These are phyloP conservation scores for Coelopa frigida DNA, from an alignment of 1,140 invertebrate species.

Conservation along the genomic window DNA sequence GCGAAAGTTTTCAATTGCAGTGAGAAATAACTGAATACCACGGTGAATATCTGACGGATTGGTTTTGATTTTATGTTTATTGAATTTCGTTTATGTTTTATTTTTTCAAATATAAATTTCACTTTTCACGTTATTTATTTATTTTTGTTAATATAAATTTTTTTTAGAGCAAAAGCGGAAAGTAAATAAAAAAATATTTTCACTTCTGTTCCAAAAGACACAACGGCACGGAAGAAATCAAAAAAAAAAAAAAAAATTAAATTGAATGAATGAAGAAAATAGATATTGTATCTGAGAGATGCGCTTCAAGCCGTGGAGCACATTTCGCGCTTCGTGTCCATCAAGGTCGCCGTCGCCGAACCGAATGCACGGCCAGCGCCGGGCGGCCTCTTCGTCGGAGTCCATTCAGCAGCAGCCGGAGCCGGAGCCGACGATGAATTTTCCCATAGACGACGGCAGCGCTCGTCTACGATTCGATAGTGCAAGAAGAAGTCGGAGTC, in stretches of 20 bases:
- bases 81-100: constrained; percentile 2
- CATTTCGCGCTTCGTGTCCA: constrained; percentile 35
- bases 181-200: constrained; percentile 8
- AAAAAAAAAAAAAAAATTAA: too few species aligned
- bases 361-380: constrained; percentile 28
- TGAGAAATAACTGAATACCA: too few species aligned
- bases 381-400: constrained; percentile 16
- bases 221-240: too few species aligned
- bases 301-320: not conserved
- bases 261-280: too few species aligned
- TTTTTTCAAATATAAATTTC: not conserved
- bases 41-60: too few species aligned
- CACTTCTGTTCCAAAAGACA: constrained; percentile 11
- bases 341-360: constrained; percentile 43
- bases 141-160: not conserved
- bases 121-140: not conserved
- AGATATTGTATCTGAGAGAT: too few species aligned
- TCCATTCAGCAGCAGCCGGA: constrained; percentile 6
- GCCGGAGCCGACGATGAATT: constrained; percentile 8
- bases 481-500: too few species aligned
- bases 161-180: not conserved
- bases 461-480: too few species aligned
- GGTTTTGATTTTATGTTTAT: not conserved
- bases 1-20: too few species aligned
- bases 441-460: constrained; percentile 12